Base-by-base conservation (phyloP, 2,888 invertebrate species). In the Spicauda simplicius region DNA sequence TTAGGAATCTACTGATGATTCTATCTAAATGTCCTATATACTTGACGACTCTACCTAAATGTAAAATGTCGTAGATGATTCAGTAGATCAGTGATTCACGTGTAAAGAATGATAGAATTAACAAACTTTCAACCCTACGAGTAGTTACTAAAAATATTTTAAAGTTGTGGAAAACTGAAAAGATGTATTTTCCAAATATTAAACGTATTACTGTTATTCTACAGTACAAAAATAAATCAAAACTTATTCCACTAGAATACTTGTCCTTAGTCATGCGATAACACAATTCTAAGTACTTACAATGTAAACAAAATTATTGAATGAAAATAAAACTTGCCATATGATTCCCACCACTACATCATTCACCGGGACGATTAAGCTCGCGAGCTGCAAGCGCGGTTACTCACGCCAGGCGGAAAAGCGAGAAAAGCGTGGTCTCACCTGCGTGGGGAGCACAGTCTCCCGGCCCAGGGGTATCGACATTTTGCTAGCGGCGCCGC, bases 391-490 rank as follows among this genome's bases (percentile, higher is more conserved):
- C 62, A 54, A 70, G 61, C 41, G 57, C 41, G 63, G 65, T 37
- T 52, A 19, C 56, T 60, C 57, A 30, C 50, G 37, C 69, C 70
- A 19, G 69, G 71, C 70, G 73, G 76, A 74, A 75, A 72, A 77
- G 71, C 73, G 73, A 74, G 77, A 77, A 77, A 79, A 78, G 76
- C 80, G 79, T 74, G 75, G 71, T 83, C 91, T 91, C 87, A 92
- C 92, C 93, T 93, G 92, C 75, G 92, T 86, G 78, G 93, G 90
- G 82, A 93, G 89, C 77, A 88, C 90, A 73, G 91, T 90, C 80
- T 93, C 93, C 90, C 93, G 88, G 86, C 85, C 86, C 79, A 91
- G 86, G 87, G 93, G 92, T 92, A 93, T 93, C 88, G 93, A 93
- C 93, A 93, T 93, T 90, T 91, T 84, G 88, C 88, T 81, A 90